Base-by-base conservation (phyloP, 1,140 invertebrate species). In the Orchesella cincta region DNA sequence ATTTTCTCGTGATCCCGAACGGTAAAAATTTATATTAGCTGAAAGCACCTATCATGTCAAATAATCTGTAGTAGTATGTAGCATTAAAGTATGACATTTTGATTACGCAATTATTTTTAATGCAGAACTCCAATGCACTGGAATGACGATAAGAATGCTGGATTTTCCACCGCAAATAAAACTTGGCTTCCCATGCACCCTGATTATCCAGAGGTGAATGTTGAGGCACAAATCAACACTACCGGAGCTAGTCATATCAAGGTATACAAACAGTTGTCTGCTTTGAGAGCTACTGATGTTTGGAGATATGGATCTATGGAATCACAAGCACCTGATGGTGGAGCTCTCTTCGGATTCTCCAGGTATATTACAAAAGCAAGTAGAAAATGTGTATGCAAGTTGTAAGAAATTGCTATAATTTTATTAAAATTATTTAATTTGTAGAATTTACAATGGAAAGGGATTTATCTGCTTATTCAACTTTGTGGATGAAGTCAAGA, bases 161-260 rank as follows among this genome's bases (percentile, higher is more conserved):
- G 90, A 79, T 93, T 93, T 82, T 90, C 90, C 0, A 87, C 84
- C 0, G 88, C 84, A 18, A 83, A 86, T 0, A 87, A 82, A 0
- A 89, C 91, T 0, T 94, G 92, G 91, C 83, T 94, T 18, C 92
- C 92, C 1, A 83, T 92, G 0, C 86, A 88, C 79, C 79, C 85
- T 0, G 85, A 89, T 78, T 91, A 88, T 78, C 72, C 78, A n/a
- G 82, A 81, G 0, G 82, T 85, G 26, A 91, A 91, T 82, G 87
- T 90, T 0, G 81, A 86, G 72, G 82, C 76, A 3, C 88, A 90
- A 81, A 77, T 72, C 0, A 76, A 72, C 0, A 84, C 84, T 78
- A 28, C 18, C 3, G 78, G 84, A 31, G 72, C 80, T n/a, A 83
- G 79, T 74, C 81, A 83, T 70, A 62, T 80, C 14, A 82, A 82